Base-by-base conservation (phyloP, 2,113 vertebrate species). In the Prionailurus bengalensis region DNA sequence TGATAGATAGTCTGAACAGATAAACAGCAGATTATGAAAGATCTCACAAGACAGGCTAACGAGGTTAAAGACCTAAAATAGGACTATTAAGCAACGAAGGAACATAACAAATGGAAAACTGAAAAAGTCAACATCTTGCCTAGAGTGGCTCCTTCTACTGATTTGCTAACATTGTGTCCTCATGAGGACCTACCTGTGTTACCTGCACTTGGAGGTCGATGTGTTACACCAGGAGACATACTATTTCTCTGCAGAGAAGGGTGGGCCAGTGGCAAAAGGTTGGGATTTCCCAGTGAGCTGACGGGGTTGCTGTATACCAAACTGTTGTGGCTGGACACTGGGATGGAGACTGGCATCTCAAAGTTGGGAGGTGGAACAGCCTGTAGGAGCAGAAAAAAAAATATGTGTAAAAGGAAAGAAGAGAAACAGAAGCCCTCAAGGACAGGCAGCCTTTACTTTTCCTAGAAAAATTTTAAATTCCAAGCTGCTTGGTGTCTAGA, bases 301-400 rank as follows among this genome's bases (percentile, higher is more conserved):
- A 99, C 99, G 21, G 99, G 99, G 97, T 99, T 99, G 98, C 99
- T 99, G 99, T 99, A 99, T 29, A 99, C 99, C 99, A 99, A 97
- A 98, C 99, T 99, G 99, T 99, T 99, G 98, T 99, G 99, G 99
- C 99, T 99, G 99, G 99, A 99, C 98, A 99, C 99, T 94, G 99
- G 99, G 99, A 99, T 99, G 98, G 99, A 99, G 98, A 99, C 99
- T 70, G 99, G 99, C 99, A 99, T 99, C 98, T 99, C 99, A 66
- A 99, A 99, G 99, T 99, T 99, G 80, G 99, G 99, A 95, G 99
- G 99, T 98, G 99, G 99, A 98, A 99, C 99, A 97, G 99, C 99
- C 99, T 99, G 98, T 95, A 98, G 73, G 53, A 97, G 86, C 51
- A 82, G 31, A 55, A 74, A 90, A 98, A 98, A 97, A 80, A 87